Percentiles rank a stretch among this genome's conserved stretches.
Evolutionary conservation across 2,113 vertebrate genomes (phyloP).

Genomic region (Tursiops truncatus): DNA sequence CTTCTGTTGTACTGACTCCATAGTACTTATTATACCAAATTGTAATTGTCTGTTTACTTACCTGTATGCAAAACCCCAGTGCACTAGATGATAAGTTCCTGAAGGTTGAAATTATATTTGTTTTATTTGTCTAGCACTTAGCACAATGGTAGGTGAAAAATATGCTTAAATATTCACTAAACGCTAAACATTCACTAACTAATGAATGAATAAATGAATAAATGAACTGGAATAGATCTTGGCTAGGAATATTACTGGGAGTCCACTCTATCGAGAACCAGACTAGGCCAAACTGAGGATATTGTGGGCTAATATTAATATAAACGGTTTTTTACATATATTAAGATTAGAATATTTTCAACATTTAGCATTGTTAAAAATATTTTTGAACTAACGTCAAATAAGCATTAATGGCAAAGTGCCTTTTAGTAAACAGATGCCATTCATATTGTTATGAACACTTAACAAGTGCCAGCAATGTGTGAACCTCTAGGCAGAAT

Average conservation of each 20-base stretch:
- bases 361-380: constrained; percentile 32
- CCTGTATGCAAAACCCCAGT: not conserved
- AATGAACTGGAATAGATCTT: not conserved
- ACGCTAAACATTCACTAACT: not conserved
- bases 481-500: constrained; percentile 54
- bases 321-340: not conserved
- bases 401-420: constrained; percentile 43
- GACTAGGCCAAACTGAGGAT: not conserved
- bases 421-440: constrained; percentile 63
- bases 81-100: not conserved
- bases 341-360: constrained; percentile 30
- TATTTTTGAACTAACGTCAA: constrained; percentile 36
- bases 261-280: not conserved
- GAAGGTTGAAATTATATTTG: not conserved
- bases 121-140: not conserved
- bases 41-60: not conserved
- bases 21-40: not conserved
- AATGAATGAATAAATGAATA: not conserved
- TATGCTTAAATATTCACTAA: constrained; percentile 15
- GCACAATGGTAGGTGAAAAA: not conserved
- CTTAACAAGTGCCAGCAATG: constrained; percentile 32
- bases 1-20: not conserved
- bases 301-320: not conserved
- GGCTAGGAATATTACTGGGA: not conserved
- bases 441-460: constrained; percentile 49